These are phyloP conservation scores for Pemphredon lugubris DNA, from an alignment of 2,888 invertebrate genomes.

Conservation along the genomic window DNA sequence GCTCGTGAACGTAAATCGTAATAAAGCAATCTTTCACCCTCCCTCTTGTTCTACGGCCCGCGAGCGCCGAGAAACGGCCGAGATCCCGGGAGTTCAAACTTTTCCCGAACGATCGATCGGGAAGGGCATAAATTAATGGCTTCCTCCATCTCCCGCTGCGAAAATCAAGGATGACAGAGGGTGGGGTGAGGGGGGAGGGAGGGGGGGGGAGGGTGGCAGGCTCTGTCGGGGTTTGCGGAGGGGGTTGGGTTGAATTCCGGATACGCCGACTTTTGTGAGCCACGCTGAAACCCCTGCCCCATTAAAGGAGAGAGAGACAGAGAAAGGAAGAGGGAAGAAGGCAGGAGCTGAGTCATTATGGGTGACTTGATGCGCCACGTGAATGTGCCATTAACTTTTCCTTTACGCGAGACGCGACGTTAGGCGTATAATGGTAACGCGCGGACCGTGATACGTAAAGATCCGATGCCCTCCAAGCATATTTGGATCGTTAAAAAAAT, in stretches of 20 bases:
- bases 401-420: neutral
- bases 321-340: slow-evolving; percentile 4
- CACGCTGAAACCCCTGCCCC: slow-evolving; percentile 40
- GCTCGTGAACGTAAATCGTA: neutral
- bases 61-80: slow-evolving; percentile 1
- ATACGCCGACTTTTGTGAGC: slow-evolving; percentile 54
- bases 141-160: slow-evolving; percentile 53
- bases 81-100: slow-evolving; percentile 26
- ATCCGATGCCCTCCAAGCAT: no score
- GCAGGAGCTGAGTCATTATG: slow-evolving; percentile 42
- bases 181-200: neutral
- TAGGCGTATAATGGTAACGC: no score
- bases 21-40: slow-evolving; percentile 14
- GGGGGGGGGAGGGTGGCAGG: no score
- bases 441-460: no score
- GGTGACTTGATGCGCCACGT: slow-evolving; percentile 33
- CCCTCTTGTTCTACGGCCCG: neutral
- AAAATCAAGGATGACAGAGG: slow-evolving; percentile 57
- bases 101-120: slow-evolving; percentile 54
- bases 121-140: slow-evolving; percentile 61
- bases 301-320: slow-evolving; percentile 39
- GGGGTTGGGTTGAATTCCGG: slow-evolving; percentile 20
- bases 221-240: no score
- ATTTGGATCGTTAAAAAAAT: no score
- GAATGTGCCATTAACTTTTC: slow-evolving; percentile 34